phyloP scores from a whole-genome alignment of 2,888 invertebrate genomes.

The Allolobophora icterica region DNA sequence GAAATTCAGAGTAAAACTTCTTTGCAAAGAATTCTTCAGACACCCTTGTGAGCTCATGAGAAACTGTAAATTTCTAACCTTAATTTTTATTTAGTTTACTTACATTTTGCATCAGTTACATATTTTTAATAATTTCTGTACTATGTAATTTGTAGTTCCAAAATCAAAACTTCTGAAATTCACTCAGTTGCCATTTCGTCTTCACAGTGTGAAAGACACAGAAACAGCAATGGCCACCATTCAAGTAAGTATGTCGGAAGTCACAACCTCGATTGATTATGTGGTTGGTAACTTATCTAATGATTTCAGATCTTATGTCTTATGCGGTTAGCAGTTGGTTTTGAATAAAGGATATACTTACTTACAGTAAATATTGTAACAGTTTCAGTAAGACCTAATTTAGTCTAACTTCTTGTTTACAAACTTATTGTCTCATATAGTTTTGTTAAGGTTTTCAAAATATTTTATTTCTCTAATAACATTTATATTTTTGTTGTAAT shows the following conservation, averaged over 20 bases:
- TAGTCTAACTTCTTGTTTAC: not conserved
- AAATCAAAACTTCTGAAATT: slow-evolving; percentile 89
- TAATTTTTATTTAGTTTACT: not conserved
- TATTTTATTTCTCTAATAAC: not conserved
- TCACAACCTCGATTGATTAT: not conserved
- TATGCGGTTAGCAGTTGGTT: not conserved
- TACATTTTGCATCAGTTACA: not conserved
- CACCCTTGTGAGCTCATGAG: not conserved
- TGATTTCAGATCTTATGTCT: not conserved
- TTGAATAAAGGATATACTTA: too few species aligned
- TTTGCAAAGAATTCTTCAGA: not conserved
- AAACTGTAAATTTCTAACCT: not conserved
- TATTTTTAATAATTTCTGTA: not conserved
- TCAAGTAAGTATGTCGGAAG: not conserved
- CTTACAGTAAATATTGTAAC: not conserved
- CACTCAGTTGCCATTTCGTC: slow-evolving; percentile 92
- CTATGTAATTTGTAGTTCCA: slow-evolving; percentile 70
- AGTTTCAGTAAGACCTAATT: not conserved
- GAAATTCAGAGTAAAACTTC: not conserved
- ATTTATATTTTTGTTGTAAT: not conserved
- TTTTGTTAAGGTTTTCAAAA: not conserved
- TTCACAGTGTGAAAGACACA: slow-evolving; percentile 85
- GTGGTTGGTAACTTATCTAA: not conserved
- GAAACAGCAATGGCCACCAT: slow-evolving; percentile 11
- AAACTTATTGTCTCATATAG: too few species aligned